These are phyloP conservation scores for Cheirogaleus major DNA, from an alignment of 2,797 vertebrate species.

Conservation along the genomic window DNA sequence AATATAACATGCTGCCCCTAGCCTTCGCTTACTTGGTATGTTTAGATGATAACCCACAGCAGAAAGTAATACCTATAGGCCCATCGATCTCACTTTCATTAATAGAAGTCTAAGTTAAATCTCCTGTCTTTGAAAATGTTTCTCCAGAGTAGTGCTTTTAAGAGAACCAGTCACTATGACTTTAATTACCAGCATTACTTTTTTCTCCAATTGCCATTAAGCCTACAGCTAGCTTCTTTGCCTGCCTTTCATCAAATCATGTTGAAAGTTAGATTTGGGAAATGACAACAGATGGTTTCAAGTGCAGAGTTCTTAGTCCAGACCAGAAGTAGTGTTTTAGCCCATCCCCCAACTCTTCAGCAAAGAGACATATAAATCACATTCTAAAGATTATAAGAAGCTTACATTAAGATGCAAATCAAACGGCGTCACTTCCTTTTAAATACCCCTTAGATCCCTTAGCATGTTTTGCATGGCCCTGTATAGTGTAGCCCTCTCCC, in stretches of 20 bases:
- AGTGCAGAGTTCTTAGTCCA: background rate
- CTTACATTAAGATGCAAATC: background rate
- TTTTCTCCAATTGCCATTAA: background rate
- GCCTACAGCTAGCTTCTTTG: background rate
- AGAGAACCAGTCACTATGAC: background rate
- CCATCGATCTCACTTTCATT: background rate
- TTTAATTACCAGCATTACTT: background rate
- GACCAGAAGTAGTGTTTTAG: background rate
- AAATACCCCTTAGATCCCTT: background rate
- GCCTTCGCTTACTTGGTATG: background rate
- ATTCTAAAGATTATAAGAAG: background rate
- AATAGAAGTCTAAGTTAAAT: slow-evolving; percentile 23
- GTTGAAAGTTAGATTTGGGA: background rate
- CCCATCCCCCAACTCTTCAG: background rate
- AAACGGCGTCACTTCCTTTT: background rate
- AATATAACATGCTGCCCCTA: background rate
- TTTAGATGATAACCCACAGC: background rate
- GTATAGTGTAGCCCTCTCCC: background rate
- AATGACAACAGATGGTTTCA: background rate
- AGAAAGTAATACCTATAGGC: background rate
- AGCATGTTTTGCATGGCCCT: background rate
- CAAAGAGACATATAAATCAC: background rate
- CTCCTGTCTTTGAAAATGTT: background rate
- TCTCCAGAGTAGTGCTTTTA: background rate
- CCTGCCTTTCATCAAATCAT: background rate